Percentiles rank a stretch among this genome's conserved stretches.
These are phyloP conservation scores for Nemapogon koenigi DNA, from an alignment of 2,888 invertebrate genomes.

Conservation along the genomic window DNA sequence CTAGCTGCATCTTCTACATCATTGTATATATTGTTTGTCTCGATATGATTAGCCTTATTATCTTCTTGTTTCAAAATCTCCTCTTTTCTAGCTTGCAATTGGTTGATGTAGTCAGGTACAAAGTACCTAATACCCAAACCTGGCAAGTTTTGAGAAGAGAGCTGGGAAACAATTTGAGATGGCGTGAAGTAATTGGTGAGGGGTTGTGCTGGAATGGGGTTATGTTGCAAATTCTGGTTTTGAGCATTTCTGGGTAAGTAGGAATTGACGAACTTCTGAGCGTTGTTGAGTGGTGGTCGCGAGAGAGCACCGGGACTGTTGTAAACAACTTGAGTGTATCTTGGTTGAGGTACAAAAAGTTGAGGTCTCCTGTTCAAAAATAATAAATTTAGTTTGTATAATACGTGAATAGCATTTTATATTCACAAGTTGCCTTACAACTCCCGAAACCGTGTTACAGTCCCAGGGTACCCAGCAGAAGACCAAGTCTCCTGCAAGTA, in stretches of 20 bases:
- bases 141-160: slow-evolving; percentile 45
- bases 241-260: slow-evolving; percentile 33
- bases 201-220: slow-evolving; percentile 24
- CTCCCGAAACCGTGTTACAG: no score
- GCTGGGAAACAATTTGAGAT: slow-evolving; percentile 24
- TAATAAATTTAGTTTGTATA: no score
- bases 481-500: no score
- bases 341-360: slow-evolving; percentile 43
- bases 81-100: slow-evolving; percentile 23
- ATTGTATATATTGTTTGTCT: slow-evolving; percentile 31
- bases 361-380: slow-evolving; percentile 40
- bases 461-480: no score
- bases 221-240: slow-evolving; percentile 7
- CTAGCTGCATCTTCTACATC: slow-evolving; percentile 21
- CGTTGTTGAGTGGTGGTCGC: slow-evolving; percentile 33
- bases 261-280: slow-evolving; percentile 47
- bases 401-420: no score
- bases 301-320: slow-evolving; percentile 23
- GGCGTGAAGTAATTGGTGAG: slow-evolving; percentile 32
- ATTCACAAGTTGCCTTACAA: no score
- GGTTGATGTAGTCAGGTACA: slow-evolving; percentile 31
- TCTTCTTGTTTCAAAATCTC: slow-evolving; percentile 34
- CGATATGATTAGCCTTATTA: slow-evolving; percentile 38
- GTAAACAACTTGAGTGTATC: slow-evolving; percentile 44
- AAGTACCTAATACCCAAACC: slow-evolving; percentile 50